Evolutionary conservation across 2,797 vertebrate genomes (phyloP).

Genomic region (Hephaestus fuliginosus): DNA sequence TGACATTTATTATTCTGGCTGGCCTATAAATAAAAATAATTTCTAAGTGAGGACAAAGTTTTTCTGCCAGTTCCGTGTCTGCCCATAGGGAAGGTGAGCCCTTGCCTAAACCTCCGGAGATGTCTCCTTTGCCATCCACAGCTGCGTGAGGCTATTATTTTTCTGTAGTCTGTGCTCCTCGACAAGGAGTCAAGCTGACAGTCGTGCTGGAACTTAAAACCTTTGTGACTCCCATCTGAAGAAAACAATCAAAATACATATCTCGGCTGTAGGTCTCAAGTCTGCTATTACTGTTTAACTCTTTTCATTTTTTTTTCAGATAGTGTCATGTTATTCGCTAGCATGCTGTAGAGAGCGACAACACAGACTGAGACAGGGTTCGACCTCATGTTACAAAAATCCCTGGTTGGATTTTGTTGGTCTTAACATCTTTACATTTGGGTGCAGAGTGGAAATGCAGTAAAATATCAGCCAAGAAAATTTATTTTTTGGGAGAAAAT

Average conservation of each 20-base stretch:
- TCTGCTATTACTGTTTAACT: neutral
- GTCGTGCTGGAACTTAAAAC: conserved; percentile 33
- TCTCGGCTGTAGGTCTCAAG: neutral
- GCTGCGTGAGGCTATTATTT: conserved; percentile 59
- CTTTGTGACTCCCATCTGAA: conserved; percentile 14
- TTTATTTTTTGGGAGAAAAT: neutral
- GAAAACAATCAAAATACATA: neutral
- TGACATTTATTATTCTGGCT: conserved; percentile 64
- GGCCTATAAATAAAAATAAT: conserved; percentile 73
- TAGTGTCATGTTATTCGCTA: neutral
- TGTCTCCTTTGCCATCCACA: conserved; percentile 54
- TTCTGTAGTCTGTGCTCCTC: conserved; percentile 36
- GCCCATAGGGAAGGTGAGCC: conserved; percentile 70
- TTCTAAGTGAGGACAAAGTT: conserved; percentile 57
- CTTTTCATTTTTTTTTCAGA: neutral
- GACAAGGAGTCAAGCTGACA: conserved; percentile 55
- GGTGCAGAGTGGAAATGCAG: neutral
- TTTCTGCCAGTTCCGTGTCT: conserved; percentile 46
- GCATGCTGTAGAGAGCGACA: neutral
- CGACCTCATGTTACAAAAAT: neutral
- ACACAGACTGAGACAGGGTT: neutral
- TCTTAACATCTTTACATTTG: conserved; percentile 4
- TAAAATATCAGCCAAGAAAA: neutral
- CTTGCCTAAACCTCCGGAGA: conserved; percentile 65
- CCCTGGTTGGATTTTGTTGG: neutral